These are phyloP conservation scores for Rafetus swinhoei DNA, from an alignment of 2,113 vertebrate species.

Conservation along the genomic window DNA sequence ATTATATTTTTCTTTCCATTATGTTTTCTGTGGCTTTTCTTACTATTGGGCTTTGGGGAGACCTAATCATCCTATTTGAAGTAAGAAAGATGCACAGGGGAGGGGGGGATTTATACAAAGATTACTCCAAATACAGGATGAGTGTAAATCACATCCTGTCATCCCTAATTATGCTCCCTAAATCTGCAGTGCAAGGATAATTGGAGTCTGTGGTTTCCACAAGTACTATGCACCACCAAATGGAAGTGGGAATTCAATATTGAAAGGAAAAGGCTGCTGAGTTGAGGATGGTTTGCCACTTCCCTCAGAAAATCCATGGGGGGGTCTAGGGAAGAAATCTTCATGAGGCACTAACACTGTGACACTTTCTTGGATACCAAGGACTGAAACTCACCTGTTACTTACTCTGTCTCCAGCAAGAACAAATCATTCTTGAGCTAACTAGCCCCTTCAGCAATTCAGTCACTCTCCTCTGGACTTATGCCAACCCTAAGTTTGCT, in stretches of 20 bases:
- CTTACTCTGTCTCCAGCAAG: neutral
- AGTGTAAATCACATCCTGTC: neutral
- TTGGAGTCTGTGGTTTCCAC: neutral
- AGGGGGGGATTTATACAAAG: neutral
- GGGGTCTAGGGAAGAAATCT: neutral
- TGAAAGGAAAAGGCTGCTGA: neutral
- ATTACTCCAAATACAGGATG: constrained; percentile 19
- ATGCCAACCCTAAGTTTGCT: neutral
- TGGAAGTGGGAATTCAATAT: neutral
- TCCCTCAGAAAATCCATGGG: neutral
- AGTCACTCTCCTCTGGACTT: neutral
- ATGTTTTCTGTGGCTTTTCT: constrained; percentile 21
- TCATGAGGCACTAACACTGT: neutral
- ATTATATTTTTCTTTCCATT: constrained; percentile 23
- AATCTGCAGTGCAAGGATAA: neutral
- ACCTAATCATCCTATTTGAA: neutral
- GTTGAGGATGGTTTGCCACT: neutral
- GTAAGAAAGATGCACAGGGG: neutral
- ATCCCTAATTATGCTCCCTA: neutral
- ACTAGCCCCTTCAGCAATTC: neutral
- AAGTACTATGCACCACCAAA: neutral
- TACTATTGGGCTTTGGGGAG: constrained; percentile 4
- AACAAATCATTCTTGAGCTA: neutral
- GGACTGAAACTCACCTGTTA: neutral
- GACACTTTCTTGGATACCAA: neutral